phyloP scores from a whole-genome alignment of 2,797 vertebrate genomes.

The Hirundo rustica region DNA sequence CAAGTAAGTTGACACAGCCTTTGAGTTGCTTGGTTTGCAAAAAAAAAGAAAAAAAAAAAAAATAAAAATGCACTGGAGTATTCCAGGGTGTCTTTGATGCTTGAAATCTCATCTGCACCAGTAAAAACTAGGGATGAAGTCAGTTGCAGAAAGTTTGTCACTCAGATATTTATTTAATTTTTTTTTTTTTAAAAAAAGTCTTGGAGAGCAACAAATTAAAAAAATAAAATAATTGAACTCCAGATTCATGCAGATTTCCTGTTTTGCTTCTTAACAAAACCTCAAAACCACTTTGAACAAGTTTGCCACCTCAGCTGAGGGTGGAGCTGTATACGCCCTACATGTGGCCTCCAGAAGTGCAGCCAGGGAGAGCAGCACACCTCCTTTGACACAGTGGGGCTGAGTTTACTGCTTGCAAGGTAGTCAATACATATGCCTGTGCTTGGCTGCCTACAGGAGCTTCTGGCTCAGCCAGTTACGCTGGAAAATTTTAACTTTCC shows the following conservation, averaged over 20 bases:
- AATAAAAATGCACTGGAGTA: neutral
- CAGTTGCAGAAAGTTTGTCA: neutral
- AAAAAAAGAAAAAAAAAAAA: neutral
- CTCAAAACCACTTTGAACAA: slow-evolving; percentile 67
- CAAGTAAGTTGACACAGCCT: neutral
- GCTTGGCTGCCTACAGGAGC: neutral
- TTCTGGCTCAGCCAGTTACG: neutral
- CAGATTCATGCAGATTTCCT: slow-evolving; percentile 57
- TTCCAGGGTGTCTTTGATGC: neutral
- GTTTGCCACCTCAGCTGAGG: slow-evolving; percentile 46
- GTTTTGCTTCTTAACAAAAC: slow-evolving; percentile 64
- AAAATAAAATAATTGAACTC: neutral
- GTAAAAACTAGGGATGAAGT: neutral
- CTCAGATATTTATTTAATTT: neutral
- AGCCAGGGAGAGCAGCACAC: neutral
- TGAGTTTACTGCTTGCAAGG: neutral
- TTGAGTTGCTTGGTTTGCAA: neutral
- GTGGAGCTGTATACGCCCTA: slow-evolving; percentile 3
- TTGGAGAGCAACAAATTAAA: neutral
- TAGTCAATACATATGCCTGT: neutral
- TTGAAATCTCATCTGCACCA: neutral
- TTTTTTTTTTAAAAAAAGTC: neutral
- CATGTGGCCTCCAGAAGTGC: neutral
- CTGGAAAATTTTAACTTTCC: neutral
- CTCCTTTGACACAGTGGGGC: neutral